These are phyloP conservation scores for Tuberolachnus salignus DNA, from an alignment of 2,888 invertebrate genomes.

Conservation along the genomic window DNA sequence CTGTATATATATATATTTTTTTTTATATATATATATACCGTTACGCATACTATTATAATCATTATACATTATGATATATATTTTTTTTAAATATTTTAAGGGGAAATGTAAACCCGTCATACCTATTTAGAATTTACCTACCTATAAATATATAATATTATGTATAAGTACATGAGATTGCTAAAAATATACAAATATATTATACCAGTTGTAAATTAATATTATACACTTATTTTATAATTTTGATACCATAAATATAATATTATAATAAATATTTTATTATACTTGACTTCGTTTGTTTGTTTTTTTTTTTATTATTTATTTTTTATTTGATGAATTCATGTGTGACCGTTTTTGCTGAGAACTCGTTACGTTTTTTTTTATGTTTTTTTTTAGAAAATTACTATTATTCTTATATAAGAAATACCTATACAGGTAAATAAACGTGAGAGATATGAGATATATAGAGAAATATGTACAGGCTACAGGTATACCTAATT, in stretches of 20 bases:
- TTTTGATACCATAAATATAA: conserved; percentile 31
- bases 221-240: conserved; percentile 19
- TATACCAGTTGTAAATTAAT: conserved; percentile 15
- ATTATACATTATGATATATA: conserved; percentile 4
- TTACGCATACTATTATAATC: conserved; percentile 5
- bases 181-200: neutral
- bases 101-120: too few species aligned
- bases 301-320: too few species aligned
- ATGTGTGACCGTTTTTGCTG: conserved; percentile 39
- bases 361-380: neutral
- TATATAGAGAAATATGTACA: conserved; percentile 20
- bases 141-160: neutral
- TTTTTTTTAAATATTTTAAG: conserved; percentile 10
- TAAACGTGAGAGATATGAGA: too few species aligned
- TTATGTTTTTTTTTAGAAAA: conserved; percentile 48
- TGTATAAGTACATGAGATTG: neutral
- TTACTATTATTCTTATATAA: conserved; percentile 44
- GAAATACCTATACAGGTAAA: neutral
- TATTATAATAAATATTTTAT: neutral
- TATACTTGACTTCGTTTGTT: too few species aligned
- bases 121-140: neutral
- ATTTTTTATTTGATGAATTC: conserved; percentile 17
- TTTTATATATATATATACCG: too few species aligned
- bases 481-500: conserved; percentile 40
- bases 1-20: neutral